Base-by-base conservation (phyloP, 2,888 invertebrate species). In the Gasteruption jaculator region DNA sequence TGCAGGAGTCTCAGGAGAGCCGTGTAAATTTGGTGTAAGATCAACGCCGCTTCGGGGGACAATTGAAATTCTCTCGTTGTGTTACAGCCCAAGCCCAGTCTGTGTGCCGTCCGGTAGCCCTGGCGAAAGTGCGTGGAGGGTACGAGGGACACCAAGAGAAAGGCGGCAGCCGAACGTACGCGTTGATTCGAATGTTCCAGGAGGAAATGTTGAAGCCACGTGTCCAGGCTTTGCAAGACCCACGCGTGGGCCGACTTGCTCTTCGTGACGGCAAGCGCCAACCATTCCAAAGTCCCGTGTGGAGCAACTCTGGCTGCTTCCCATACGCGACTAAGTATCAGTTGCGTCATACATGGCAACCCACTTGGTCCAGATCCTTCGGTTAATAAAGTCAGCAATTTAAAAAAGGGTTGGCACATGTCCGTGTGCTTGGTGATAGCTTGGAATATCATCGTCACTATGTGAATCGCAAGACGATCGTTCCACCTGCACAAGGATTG, bases 401-500 rank as follows among this genome's bases (percentile, higher is more conserved):
- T 93, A 74, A 94, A 94, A 74, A 93, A 94, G 12, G 93, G 89
- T 49, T 90, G 86, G 62, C 90, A 91, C 63, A 88, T 87, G 74
- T 94, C 94, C 1, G 89, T 85, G 71, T 92, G 88, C 57, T 92
- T 88, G 38, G 87, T 87, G 51, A 94, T 91, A 2, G 91, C 88
- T 61, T 86, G 85, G 60, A 94, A 92, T 50, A 94, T 82, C 86
- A 91, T 91, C 53, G 83, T 83, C 38, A 94, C 85, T 37, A 95
- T 86, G 66, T 88, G 87, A 60, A 86, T 85, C 14, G 93, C 93
- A 32, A 94, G 75, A 51, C 86, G 79, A 60, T 92, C 92, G 71
- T 93, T 92, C 81, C 91, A 92, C 29, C 91, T 83, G 60, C 91
- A 91, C 26, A 95, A 75, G 11, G 91, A 91, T 73, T 91, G 91